Evolutionary conservation across 2,797 vertebrate species (phyloP).

Genomic region (Bryconaethiops microstoma): DNA sequence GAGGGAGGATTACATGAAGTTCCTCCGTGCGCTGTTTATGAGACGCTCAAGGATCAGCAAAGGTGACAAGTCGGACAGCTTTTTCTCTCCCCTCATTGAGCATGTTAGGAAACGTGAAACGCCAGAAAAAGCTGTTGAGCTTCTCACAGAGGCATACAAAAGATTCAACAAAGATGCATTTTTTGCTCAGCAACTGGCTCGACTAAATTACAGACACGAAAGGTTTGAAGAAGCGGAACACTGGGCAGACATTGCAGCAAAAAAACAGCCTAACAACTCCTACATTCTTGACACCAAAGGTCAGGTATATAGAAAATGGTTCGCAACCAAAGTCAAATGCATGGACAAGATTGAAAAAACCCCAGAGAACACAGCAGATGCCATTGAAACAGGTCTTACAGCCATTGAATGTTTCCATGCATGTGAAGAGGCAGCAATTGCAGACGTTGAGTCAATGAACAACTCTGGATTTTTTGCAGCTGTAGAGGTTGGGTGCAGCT

Average conservation of each 20-base stretch:
- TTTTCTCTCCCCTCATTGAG: slow-evolving; percentile 84
- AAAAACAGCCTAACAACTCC: slow-evolving; percentile 75
- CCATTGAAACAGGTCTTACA: slow-evolving; percentile 77
- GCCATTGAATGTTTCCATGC: slow-evolving; percentile 81
- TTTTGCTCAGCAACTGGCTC: slow-evolving; percentile 86
- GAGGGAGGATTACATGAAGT: slow-evolving; percentile 73
- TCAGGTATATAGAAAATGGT: slow-evolving; percentile 83
- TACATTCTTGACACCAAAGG: slow-evolving; percentile 85
- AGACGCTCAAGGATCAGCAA: slow-evolving; percentile 76
- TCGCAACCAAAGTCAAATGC: slow-evolving; percentile 66
- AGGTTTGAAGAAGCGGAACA: slow-evolving; percentile 77
- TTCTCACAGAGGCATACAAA: slow-evolving; percentile 76
- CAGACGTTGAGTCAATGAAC: slow-evolving; percentile 73
- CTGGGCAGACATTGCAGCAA: slow-evolving; percentile 79
- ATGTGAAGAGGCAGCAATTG: slow-evolving; percentile 74
- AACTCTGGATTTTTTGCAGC: slow-evolving; percentile 76
- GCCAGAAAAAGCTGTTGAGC: slow-evolving; percentile 73
- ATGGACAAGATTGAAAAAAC: slow-evolving; percentile 67
- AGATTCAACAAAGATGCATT: slow-evolving; percentile 75
- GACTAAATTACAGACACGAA: slow-evolving; percentile 75
- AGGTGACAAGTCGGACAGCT: slow-evolving; percentile 77
- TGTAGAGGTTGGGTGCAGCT: slow-evolving; percentile 78
- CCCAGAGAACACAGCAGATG: slow-evolving; percentile 61
- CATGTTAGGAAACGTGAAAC: slow-evolving; percentile 70
- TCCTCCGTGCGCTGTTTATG: slow-evolving; percentile 80